These are phyloP conservation scores for Pelusios castaneus DNA, from an alignment of 2,113 vertebrate species.

Conservation along the genomic window DNA sequence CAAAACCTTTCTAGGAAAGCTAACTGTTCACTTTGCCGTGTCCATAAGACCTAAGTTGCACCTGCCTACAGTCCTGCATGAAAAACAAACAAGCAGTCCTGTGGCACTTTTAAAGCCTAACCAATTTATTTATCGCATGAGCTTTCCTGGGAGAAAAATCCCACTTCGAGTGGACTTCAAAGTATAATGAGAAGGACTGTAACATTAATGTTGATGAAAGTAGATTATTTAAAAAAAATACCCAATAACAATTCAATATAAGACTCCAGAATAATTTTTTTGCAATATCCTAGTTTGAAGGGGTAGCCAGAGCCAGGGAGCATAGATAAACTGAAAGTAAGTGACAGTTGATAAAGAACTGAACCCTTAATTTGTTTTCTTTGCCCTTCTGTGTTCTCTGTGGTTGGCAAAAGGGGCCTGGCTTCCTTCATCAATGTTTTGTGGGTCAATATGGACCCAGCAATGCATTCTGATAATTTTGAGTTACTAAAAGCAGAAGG, in stretches of 20 bases:
- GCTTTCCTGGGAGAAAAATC: too few relatives aligned
- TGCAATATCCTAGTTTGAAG: constrained; percentile 34
- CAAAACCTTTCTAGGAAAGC: constrained; percentile 50
- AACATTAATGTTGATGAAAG: constrained; percentile 69
- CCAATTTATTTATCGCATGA: too few relatives aligned
- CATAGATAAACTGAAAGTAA: constrained; percentile 41
- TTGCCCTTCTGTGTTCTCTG: constrained; percentile 35
- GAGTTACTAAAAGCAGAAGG: constrained; percentile 59
- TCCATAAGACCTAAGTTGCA: constrained; percentile 66
- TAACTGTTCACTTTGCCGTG: constrained; percentile 87
- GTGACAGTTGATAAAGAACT: constrained; percentile 51
- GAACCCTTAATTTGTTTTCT: constrained; percentile 37
- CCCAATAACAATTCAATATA: constrained; percentile 30
- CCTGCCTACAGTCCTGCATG: constrained; percentile 91
- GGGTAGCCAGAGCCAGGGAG: constrained; percentile 27
- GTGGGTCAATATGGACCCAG: constrained; percentile 36
- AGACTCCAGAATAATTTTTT: constrained; percentile 58
- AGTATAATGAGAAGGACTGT: constrained; percentile 64
- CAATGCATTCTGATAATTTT: constrained; percentile 67
- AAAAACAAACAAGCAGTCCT: too few relatives aligned
- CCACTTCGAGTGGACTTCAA: constrained; percentile 79
- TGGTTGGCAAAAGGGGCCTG: constrained; percentile 1
- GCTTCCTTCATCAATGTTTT: constrained; percentile 34
- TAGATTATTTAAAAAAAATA: constrained; percentile 48
- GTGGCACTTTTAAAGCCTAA: too few relatives aligned